These are phyloP conservation scores for Drosophila suboccidentalis DNA, from an alignment of 2,888 invertebrate genomes.

Conservation along the genomic window DNA sequence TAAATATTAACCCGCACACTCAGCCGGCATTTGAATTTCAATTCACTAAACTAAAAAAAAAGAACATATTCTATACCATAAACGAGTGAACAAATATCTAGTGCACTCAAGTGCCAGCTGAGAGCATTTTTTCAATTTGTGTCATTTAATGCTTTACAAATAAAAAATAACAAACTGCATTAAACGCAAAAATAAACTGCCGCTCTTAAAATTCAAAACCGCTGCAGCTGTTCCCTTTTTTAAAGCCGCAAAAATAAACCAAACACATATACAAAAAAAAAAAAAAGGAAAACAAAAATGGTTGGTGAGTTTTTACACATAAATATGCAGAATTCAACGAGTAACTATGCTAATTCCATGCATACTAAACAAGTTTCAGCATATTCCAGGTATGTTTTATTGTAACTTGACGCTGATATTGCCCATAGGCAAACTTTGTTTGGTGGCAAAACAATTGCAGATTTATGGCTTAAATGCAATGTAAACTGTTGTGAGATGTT, in stretches of 20 bases:
- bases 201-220: not conserved
- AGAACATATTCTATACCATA: not conserved
- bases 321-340: slow-evolving; percentile 18
- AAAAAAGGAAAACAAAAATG: not conserved
- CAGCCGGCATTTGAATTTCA: not conserved
- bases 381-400: slow-evolving; percentile 8
- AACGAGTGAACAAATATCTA: not conserved
- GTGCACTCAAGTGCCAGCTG: not conserved
- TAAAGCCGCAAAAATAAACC: not conserved
- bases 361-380: slow-evolving; percentile 14
- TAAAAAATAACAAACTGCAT: not conserved
- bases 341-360: slow-evolving; percentile 25
- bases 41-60: not conserved
- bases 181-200: not conserved
- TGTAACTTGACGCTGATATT: slow-evolving; percentile 6
- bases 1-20: not conserved
- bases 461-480: slow-evolving; percentile 19
- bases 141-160: not conserved
- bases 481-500: not conserved
- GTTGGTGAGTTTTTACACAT: not conserved
- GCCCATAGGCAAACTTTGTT: not conserved
- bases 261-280: not conserved
- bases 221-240: not conserved
- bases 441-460: slow-evolving; percentile 11
- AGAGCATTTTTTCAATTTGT: slow-evolving; percentile 7